Percentiles rank a stretch among this genome's conserved stretches.
These are phyloP conservation scores for Pandemis heparana DNA, from an alignment of 2,888 invertebrate species.

Conservation along the genomic window DNA sequence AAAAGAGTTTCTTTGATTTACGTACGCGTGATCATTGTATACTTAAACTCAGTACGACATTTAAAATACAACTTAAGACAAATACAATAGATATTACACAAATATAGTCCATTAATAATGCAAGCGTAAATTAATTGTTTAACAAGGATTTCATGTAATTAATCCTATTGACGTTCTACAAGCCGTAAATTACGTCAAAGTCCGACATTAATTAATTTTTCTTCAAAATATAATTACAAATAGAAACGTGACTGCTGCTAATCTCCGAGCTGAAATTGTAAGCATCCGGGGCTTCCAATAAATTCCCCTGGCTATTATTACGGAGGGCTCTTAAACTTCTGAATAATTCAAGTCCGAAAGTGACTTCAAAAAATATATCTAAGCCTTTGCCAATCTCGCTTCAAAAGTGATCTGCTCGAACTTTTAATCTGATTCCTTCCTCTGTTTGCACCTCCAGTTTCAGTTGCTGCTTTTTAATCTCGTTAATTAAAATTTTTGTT, in stretches of 20 bases:
- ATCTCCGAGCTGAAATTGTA: slow-evolving; percentile 13
- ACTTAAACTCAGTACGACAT: too few species aligned
- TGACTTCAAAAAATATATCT: slow-evolving; percentile 22
- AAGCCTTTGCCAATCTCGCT: slow-evolving; percentile 27
- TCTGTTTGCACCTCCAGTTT: slow-evolving; percentile 17
- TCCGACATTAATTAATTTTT: slow-evolving; percentile 15
- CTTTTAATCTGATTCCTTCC: slow-evolving; percentile 29
- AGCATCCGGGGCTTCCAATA: slow-evolving; percentile 12
- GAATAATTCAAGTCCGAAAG: slow-evolving; percentile 27
- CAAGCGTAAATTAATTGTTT: background rate
- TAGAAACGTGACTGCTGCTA: slow-evolving; percentile 20
- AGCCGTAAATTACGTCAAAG: slow-evolving; percentile 7
- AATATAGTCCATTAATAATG: background rate
- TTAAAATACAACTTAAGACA: too few species aligned
- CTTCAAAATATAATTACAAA: slow-evolving; percentile 24
- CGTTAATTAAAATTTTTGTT: slow-evolving; percentile 22
- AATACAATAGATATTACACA: too few species aligned
- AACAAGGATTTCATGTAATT: background rate
- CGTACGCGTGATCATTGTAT: too few species aligned
- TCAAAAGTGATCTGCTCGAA: slow-evolving; percentile 27
- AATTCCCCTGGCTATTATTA: slow-evolving; percentile 20
- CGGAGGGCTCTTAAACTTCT: slow-evolving; percentile 22
- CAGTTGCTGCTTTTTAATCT: slow-evolving; percentile 24
- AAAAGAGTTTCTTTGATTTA: too few species aligned
- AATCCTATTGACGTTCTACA: slow-evolving; percentile 13